A percentile compares a stretch with the other conserved stretches of the same genome.
These are phyloP conservation scores for Brachyhypopomus gauderio DNA, from an alignment of 2,113 vertebrate genomes.

Conservation along the genomic window DNA sequence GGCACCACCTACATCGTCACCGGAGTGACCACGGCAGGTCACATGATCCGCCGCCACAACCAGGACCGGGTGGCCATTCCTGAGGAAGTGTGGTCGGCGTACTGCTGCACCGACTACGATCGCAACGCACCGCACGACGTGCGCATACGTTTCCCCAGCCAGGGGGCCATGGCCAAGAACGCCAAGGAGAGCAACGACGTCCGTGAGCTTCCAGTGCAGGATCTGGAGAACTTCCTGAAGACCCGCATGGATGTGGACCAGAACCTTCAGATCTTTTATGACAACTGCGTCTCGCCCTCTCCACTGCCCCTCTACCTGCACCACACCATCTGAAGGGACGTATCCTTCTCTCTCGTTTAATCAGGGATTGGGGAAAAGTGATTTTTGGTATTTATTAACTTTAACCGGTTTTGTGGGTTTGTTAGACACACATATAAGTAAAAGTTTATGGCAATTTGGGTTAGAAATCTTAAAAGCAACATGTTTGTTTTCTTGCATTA, in stretches of 20 bases:
- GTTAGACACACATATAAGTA: not conserved
- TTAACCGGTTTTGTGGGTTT: not conserved
- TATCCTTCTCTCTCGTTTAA: too few species aligned
- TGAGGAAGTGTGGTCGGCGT: conserved; percentile 70
- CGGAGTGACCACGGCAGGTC: conserved; percentile 63
- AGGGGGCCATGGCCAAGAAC: conserved; percentile 64
- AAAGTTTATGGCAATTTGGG: not conserved
- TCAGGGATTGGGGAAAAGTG: not conserved
- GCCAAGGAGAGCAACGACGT: conserved; percentile 59
- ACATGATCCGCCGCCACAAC: conserved; percentile 65
- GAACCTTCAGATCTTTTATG: conserved; percentile 73
- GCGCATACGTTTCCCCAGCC: conserved; percentile 65
- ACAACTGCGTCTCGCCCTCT: conserved; percentile 72
- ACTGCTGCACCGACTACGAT: conserved; percentile 69
- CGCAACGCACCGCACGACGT: conserved; percentile 64
- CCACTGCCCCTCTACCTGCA: conserved; percentile 70
- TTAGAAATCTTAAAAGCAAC: not conserved
- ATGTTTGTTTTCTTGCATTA: not conserved
- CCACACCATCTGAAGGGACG: conserved; percentile 59
- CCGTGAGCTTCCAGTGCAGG: conserved; percentile 63
- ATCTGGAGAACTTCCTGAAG: conserved; percentile 69
- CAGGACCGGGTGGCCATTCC: conserved; percentile 68
- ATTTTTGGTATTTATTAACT: not conserved
- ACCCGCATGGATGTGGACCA: conserved; percentile 63
- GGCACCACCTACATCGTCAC: conserved; percentile 66